Evolutionary conservation across 2,888 invertebrate species (phyloP).

Genomic region (Pyrrhia umbra): DNA sequence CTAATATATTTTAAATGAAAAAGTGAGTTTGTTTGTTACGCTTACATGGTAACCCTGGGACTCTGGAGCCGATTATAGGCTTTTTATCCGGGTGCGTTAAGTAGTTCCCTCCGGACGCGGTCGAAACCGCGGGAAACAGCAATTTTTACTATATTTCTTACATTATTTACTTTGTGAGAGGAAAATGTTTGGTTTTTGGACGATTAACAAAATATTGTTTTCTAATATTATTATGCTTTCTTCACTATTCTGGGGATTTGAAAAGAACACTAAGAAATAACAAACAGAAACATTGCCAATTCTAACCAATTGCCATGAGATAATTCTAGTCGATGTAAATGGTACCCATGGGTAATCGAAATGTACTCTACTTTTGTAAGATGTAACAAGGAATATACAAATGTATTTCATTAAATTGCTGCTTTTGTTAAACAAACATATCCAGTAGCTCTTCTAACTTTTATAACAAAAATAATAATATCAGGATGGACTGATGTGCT

Average conservation of each 20-base stretch:
- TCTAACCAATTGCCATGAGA: background rate
- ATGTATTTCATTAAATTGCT: background rate
- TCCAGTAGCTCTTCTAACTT: slow-evolving; percentile 12
- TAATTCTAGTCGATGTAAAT: background rate
- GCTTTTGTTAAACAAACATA: slow-evolving; percentile 12
- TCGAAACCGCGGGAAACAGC: too few relatives aligned
- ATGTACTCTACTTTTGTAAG: background rate
- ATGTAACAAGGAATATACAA: background rate
- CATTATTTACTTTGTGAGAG: background rate
- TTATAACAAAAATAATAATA: slow-evolving; percentile 29
- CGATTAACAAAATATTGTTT: background rate
- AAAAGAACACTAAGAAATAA: background rate
- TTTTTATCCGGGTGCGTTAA: too few relatives aligned
- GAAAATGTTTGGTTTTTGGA: background rate
- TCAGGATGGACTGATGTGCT: slow-evolving; percentile 63
- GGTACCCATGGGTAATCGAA: background rate
- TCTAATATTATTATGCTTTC: too few relatives aligned
- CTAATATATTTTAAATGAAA: too few relatives aligned
- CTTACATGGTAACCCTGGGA: too few relatives aligned
- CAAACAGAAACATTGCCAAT: background rate
- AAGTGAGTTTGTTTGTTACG: too few relatives aligned
- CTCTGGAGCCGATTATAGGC: too few relatives aligned
- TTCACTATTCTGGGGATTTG: background rate
- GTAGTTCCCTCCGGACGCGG: too few relatives aligned
- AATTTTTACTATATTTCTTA: background rate